phyloP scores from a whole-genome alignment of 2,888 invertebrate genomes.

The Dolomedes plantarius region DNA sequence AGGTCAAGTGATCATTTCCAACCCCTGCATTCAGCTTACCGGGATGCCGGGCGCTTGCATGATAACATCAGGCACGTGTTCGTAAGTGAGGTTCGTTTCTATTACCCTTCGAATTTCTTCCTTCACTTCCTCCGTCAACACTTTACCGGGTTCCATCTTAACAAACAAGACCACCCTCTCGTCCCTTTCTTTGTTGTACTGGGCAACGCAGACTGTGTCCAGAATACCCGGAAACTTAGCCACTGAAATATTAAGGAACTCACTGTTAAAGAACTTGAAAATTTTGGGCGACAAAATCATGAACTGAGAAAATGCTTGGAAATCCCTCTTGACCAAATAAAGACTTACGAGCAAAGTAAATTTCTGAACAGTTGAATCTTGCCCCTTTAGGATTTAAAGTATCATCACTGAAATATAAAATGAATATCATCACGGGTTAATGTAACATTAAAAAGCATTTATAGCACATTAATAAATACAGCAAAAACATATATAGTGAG shows the following conservation, averaged over 20 bases:
- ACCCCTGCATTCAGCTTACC: no score
- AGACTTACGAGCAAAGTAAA: slow-evolving; percentile 79
- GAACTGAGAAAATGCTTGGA: no score
- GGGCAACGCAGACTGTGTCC: slow-evolving; percentile 80
- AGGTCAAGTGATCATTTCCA: no score
- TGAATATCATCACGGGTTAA: no score
- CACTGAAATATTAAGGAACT: no score
- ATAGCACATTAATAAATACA: no score
- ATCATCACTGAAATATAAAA: slow-evolving; percentile 58
- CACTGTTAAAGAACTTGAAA: no score
- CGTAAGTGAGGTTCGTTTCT: slow-evolving; percentile 78
- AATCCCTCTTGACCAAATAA: no score
- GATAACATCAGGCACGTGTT: slow-evolving; percentile 80
- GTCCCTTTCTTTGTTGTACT: slow-evolving; percentile 78
- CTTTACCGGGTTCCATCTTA: slow-evolving; percentile 77
- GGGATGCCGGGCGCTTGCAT: slow-evolving; percentile 79
- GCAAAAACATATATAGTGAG: no score
- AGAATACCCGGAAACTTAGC: slow-evolving; percentile 79
- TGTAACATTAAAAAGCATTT: no score
- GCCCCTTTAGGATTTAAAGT: slow-evolving; percentile 80
- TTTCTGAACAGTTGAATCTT: slow-evolving; percentile 81
- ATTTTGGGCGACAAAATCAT: no score
- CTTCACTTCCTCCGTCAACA: slow-evolving; percentile 77
- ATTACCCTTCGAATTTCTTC: slow-evolving; percentile 77
- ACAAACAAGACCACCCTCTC: slow-evolving; percentile 80